These are phyloP conservation scores for Siderastrea siderea DNA, from an alignment of 92 coral and sea anemone genomes.

Conservation along the genomic window DNA sequence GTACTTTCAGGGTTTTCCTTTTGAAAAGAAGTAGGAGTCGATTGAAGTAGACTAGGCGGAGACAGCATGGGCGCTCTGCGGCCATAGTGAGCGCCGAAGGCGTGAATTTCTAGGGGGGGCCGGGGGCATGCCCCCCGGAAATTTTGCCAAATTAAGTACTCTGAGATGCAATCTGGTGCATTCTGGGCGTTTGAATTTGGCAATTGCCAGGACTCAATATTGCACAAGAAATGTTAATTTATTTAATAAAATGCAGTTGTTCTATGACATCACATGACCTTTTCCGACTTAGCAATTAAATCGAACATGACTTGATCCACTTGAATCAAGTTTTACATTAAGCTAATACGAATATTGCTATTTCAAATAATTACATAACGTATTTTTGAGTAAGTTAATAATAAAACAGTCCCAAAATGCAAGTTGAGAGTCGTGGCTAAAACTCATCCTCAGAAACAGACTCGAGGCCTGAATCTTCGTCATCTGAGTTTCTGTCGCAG, in stretches of 20 bases:
- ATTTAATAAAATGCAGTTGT: not conserved
- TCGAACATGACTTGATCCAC: not conserved
- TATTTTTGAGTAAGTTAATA: not conserved
- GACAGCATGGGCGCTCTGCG: too few species aligned
- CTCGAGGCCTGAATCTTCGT: conserved; percentile 27
- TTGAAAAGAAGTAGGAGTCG: too few species aligned
- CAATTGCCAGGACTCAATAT: conserved; percentile 73
- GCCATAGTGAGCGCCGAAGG: not conserved
- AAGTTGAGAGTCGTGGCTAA: not conserved
- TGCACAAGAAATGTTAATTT: conserved; percentile 37
- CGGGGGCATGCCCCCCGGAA: not conserved
- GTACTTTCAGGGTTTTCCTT: too few species aligned
- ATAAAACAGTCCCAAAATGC: not conserved
- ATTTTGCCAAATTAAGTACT: not conserved
- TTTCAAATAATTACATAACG: not conserved
- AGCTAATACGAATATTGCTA: not conserved
- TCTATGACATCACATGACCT: not conserved
- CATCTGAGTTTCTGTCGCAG: conserved; percentile 6
- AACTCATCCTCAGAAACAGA: conserved; percentile 2
- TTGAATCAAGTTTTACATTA: not conserved
- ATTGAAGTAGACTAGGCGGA: too few species aligned
- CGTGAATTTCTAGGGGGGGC: not conserved
- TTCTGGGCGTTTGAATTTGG: conserved; percentile 66
- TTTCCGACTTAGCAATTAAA: not conserved
- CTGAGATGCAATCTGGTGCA: conserved; percentile 68